Conservation (phyloP, 2,797 vertebrate genomes). For the Distichodus sexfasciatus region DNA sequence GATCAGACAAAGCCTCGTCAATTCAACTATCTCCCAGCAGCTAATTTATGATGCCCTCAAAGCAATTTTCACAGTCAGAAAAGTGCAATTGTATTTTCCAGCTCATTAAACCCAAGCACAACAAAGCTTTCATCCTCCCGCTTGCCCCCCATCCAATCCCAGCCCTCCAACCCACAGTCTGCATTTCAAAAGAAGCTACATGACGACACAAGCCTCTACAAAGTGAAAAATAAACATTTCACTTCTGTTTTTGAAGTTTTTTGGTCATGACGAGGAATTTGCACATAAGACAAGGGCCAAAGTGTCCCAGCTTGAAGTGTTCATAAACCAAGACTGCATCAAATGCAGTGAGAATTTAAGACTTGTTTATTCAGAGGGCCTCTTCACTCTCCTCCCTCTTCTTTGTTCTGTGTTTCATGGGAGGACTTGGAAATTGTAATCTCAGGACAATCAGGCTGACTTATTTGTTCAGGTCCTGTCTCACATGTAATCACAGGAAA, state of each 20-base stretch:
- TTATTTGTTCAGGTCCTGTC: constrained; percentile 80
- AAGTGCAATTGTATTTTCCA: constrained; percentile 86
- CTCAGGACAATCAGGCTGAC: constrained; percentile 72
- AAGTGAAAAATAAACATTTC: constrained; percentile 56
- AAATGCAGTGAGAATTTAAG: constrained; percentile 69
- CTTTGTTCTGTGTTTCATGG: constrained; percentile 71
- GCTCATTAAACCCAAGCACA: constrained; percentile 82
- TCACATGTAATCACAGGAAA: constrained; percentile 58
- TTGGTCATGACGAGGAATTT: constrained; percentile 36
- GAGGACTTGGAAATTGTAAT: constrained; percentile 78
- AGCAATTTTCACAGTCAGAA: constrained; percentile 84
- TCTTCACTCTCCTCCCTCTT: constrained; percentile 71
- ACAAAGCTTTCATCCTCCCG: constrained; percentile 78
- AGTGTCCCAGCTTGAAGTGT: constrained; percentile 17
- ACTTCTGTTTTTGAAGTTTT: constrained; percentile 35
- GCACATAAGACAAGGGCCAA: constrained; percentile 11
- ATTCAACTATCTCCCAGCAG: constrained; percentile 78
- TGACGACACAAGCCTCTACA: constrained; percentile 56
- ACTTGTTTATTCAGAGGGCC: constrained; percentile 81
- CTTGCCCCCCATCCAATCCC: constrained; percentile 58
- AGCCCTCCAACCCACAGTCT: constrained; percentile 55
- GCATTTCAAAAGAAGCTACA: constrained; percentile 56
- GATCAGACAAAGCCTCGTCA: constrained; percentile 76
- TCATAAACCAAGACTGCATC: constrained; percentile 42
- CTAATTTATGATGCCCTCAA: constrained; percentile 82